Percentiles rank a stretch among this genome's conserved stretches.
Evolutionary conservation across 2,888 invertebrate genomes (phyloP).

Genomic region (Gordius sp.): DNA sequence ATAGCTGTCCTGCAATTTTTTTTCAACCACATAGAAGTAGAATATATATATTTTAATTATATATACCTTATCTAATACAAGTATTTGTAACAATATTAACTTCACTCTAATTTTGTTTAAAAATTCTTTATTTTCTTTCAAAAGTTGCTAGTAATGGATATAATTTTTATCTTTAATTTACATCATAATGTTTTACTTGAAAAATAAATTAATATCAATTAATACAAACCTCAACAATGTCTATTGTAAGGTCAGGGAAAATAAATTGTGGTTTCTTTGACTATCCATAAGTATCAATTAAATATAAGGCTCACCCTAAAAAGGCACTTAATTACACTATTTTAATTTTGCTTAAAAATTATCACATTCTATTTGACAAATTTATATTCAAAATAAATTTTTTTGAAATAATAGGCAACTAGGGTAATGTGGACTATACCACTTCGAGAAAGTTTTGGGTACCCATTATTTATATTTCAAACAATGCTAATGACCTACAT

Average conservation of each 20-base stretch:
- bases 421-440: slow-evolving; percentile 62
- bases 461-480: slow-evolving; percentile 48
- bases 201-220: no score
- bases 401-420: slow-evolving; percentile 32
- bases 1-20: slow-evolving; percentile 45
- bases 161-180: no score
- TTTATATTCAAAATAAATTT: background rate
- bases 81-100: background rate
- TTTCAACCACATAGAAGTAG: slow-evolving; percentile 50
- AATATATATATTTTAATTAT: slow-evolving; percentile 16
- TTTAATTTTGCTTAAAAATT: no score
- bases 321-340: no score
- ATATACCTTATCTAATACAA: background rate
- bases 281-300: no score
- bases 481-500: slow-evolving; percentile 40
- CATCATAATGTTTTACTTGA: no score
- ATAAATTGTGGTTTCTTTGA: no score
- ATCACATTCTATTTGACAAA: no score
- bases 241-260: no score
- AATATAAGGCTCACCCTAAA: no score
- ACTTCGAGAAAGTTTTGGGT: slow-evolving; percentile 55
- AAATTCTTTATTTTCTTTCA: background rate
- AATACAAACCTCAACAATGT: no score
- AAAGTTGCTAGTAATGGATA: no score
- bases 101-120: background rate